A percentile compares a stretch with the other conserved stretches of the same genome.
These are phyloP conservation scores for Dallia pectoralis DNA, from an alignment of 2,797 vertebrate genomes.

Conservation along the genomic window DNA sequence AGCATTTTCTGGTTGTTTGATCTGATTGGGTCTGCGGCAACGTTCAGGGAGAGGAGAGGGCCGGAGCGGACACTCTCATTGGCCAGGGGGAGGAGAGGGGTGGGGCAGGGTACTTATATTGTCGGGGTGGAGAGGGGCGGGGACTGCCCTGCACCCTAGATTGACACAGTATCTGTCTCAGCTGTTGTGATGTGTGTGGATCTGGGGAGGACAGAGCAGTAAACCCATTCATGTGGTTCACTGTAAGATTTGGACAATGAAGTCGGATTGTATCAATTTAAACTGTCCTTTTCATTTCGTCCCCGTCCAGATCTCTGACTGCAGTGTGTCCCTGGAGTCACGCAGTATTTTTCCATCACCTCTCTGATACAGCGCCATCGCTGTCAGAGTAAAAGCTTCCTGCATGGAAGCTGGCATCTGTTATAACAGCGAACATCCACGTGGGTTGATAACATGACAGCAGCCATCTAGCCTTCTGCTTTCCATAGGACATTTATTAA, in stretches of 20 bases:
- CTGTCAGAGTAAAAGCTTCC: conserved; percentile 48
- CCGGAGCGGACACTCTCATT: conserved; percentile 34
- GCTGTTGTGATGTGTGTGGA: no score
- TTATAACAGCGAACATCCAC: conserved; percentile 64
- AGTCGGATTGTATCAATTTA: background rate
- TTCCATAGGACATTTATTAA: conserved; percentile 54
- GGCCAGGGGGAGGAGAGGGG: no score
- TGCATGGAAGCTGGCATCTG: conserved; percentile 59
- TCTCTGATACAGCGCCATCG: conserved; percentile 49
- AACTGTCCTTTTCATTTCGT: conserved; percentile 30
- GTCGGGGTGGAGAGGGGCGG: no score
- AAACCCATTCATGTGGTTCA: no score
- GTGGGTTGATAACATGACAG: conserved; percentile 61
- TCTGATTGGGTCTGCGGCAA: conserved; percentile 63
- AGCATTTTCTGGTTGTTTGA: conserved; percentile 78
- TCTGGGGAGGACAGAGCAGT: no score
- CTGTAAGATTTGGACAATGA: no score
- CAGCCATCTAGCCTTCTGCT: conserved; percentile 52
- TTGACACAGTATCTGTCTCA: no score
- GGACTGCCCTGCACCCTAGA: no score
- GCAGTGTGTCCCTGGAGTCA: conserved; percentile 10
- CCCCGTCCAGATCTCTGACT: conserved; percentile 35
- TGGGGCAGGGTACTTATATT: no score
- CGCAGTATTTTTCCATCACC: conserved; percentile 46
- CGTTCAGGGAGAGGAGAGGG: conserved; percentile 24